A percentile compares a stretch with the other conserved stretches of the same genome.
These are phyloP conservation scores for Misgurnus anguillicaudatus DNA, from an alignment of 2,113 vertebrate genomes.

Conservation along the genomic window DNA sequence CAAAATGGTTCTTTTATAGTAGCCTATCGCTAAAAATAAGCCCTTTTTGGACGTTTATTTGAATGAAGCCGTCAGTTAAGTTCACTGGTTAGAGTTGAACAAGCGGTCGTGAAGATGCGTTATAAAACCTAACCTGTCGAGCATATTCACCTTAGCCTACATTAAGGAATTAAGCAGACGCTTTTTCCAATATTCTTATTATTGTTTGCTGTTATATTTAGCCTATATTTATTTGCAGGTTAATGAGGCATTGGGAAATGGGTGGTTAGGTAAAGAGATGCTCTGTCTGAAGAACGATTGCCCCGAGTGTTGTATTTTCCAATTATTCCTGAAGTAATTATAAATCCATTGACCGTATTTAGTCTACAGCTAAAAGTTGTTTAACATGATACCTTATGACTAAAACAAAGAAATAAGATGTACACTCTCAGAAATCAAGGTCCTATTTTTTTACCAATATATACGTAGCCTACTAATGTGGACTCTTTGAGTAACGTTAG, in stretches of 20 bases:
- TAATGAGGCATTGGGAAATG: no score
- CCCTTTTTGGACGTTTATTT: no score
- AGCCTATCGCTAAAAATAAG: no score
- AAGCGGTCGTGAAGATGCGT: background rate
- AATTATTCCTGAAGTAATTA: background rate
- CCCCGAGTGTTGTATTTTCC: background rate
- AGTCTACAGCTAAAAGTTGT: constrained; percentile 1
- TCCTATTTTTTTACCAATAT: background rate
- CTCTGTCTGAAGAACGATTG: background rate
- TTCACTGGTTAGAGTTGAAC: background rate
- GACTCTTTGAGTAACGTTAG: no score
- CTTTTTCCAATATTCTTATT: no score
- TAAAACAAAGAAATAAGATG: background rate
- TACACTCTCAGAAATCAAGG: background rate
- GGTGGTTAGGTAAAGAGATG: no score
- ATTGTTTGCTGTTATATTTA: no score
- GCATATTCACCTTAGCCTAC: no score
- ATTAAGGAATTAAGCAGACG: no score
- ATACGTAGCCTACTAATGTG: no score
- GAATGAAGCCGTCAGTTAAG: background rate
- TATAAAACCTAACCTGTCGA: background rate
- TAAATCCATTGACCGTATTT: background rate
- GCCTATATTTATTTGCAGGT: no score
- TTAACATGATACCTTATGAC: background rate
- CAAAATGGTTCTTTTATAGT: no score